A percentile compares a stretch with the other conserved stretches of the same genome.
Evolutionary conservation across 2,888 invertebrate species (phyloP).

Genomic region (Dolichomitus sp.): DNA sequence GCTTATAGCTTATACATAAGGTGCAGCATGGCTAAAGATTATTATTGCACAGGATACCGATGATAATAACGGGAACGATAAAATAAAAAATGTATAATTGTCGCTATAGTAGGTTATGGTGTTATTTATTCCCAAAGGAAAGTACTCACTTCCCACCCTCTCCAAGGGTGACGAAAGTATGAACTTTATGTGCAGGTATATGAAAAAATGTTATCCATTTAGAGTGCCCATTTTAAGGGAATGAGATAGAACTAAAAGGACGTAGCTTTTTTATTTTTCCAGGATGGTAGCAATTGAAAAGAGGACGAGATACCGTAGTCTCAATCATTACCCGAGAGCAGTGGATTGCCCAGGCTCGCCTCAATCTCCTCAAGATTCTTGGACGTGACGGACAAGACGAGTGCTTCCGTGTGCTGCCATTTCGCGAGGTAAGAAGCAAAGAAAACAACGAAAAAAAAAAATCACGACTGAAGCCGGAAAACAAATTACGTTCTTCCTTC

Average conservation of each 20-base stretch:
- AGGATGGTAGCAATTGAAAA: not conserved
- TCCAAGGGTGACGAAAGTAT: too few relatives aligned
- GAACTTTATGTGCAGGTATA: too few relatives aligned
- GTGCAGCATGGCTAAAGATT: not conserved
- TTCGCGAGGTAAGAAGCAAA: slow-evolving; percentile 39
- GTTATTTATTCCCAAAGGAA: too few relatives aligned
- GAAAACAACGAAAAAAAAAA: slow-evolving; percentile 45
- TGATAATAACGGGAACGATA: not conserved
- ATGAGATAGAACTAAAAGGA: slow-evolving; percentile 7
- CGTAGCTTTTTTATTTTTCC: slow-evolving; percentile 10
- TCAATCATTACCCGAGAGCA: slow-evolving; percentile 66
- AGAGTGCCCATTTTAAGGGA: not conserved
- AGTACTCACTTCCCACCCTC: too few relatives aligned
- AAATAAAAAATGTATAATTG: too few relatives aligned
- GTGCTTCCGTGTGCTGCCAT: slow-evolving; percentile 26
- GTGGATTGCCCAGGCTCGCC: slow-evolving; percentile 65
- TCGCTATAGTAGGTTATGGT: too few relatives aligned
- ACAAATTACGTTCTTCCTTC: slow-evolving; percentile 78
- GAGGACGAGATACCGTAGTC: slow-evolving; percentile 23
- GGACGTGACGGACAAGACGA: slow-evolving; percentile 53
- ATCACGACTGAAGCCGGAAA: slow-evolving; percentile 76
- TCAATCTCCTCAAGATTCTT: slow-evolving; percentile 66
- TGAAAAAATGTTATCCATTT: not conserved
- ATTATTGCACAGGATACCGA: not conserved
- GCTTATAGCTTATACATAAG: not conserved